phyloP scores from a whole-genome alignment of 2,888 invertebrate species.

The Elgonia sp. region DNA sequence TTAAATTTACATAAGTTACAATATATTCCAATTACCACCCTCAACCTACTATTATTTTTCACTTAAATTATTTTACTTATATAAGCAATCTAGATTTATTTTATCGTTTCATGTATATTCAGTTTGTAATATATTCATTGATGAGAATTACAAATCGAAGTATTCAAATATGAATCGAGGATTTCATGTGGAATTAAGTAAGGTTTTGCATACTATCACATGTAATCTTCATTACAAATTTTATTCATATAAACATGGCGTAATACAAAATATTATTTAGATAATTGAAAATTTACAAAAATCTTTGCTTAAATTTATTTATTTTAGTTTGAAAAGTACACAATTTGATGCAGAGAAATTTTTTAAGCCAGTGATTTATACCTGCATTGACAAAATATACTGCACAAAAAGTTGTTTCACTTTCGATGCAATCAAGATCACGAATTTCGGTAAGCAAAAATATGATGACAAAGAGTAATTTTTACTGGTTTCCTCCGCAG shows the following conservation, averaged over 20 bases:
- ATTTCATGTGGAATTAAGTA: conserved; percentile 38
- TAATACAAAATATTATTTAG: too few species aligned
- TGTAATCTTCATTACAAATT: too few species aligned
- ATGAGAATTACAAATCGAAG: conserved; percentile 39
- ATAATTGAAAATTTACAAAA: too few species aligned
- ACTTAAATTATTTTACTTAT: not conserved
- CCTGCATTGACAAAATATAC: not conserved
- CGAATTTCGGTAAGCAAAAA: conserved; percentile 39
- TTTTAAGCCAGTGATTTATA: too few species aligned
- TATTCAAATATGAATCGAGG: conserved; percentile 14
- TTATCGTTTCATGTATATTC: conserved; percentile 31
- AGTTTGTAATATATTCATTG: conserved; percentile 40
- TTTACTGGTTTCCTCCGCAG: conserved; percentile 29
- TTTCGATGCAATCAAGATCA: not conserved
- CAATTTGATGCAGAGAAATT: too few species aligned
- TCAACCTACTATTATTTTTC: not conserved
- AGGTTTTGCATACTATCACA: not conserved
- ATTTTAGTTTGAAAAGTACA: too few species aligned
- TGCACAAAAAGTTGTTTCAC: not conserved
- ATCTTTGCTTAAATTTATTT: too few species aligned
- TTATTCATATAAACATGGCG: too few species aligned
- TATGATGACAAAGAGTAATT: conserved; percentile 40
- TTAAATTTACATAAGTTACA: not conserved
- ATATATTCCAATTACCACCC: not conserved
- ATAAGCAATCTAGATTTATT: not conserved